phyloP scores from a whole-genome alignment of 2,113 vertebrate genomes.

The Nematolebias whitei region DNA sequence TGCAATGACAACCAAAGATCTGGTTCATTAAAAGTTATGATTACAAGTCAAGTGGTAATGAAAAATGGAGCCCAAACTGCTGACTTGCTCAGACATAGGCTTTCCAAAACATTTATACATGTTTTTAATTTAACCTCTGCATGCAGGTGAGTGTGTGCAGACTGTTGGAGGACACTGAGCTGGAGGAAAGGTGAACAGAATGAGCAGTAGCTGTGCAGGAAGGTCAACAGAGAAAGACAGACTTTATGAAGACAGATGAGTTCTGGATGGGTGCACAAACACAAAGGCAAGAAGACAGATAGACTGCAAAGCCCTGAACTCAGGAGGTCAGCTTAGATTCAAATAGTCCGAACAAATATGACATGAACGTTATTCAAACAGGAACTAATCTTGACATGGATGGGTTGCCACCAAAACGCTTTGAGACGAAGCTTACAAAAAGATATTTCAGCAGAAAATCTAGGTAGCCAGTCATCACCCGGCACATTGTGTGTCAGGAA shows the following conservation, averaged over 20 bases:
- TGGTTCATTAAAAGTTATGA: slow-evolving; percentile 56
- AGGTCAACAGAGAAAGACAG: slow-evolving; percentile 53
- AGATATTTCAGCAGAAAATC: slow-evolving; percentile 17
- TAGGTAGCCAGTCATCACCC: slow-evolving; percentile 5
- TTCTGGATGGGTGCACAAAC: slow-evolving; percentile 52
- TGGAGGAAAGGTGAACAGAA: slow-evolving; percentile 26
- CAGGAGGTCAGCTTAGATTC: slow-evolving; percentile 38
- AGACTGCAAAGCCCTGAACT: slow-evolving; percentile 60
- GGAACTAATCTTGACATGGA: slow-evolving; percentile 25
- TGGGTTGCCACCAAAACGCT: slow-evolving; percentile 5
- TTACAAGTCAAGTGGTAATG: slow-evolving; percentile 52
- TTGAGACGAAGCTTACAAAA: slow-evolving; percentile 14
- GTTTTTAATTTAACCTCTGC: slow-evolving; percentile 54
- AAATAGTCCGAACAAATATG: slow-evolving; percentile 49
- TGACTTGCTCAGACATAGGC: slow-evolving; percentile 51
- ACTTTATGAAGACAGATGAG: slow-evolving; percentile 72
- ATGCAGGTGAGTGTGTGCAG: slow-evolving; percentile 59
- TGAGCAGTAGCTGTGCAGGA: slow-evolving; percentile 64
- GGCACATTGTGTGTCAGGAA: slow-evolving; percentile 13
- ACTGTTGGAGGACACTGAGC: slow-evolving; percentile 18
- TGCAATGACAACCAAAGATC: slow-evolving; percentile 46
- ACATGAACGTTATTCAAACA: slow-evolving; percentile 33
- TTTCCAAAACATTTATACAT: slow-evolving; percentile 23
- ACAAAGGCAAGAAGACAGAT: slow-evolving; percentile 68
- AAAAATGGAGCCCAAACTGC: slow-evolving; percentile 36